Evolutionary conservation across 2,113 vertebrate species (phyloP), one percentile per base, ranked within the genome.

Genomic region (Bothrops jararaca): DNA sequence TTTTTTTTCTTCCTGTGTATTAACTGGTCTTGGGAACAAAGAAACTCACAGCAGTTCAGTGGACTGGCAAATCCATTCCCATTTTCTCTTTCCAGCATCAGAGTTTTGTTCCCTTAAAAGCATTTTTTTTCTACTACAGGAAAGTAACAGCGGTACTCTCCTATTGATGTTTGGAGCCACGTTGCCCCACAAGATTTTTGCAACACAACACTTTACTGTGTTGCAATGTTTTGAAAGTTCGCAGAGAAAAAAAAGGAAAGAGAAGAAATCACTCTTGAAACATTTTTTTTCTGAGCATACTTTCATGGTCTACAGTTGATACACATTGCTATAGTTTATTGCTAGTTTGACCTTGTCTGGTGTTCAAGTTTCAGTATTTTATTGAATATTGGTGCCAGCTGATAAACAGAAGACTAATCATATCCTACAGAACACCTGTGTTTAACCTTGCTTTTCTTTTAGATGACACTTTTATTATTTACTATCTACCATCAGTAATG

Each of bases 391-490:
- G 90, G 56, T 64, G 89, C 74, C 54, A 86, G 88, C n/a, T 93
- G 80, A 93, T 93, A 90, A 93, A 58, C 74, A 29, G 92, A 86
- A 86, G n/a, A 52, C 80, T 90, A 86, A 60, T 93, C 74, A 64
- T 93, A 86, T n/a, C 89, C 80, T 64, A 29, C 23, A 42, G n/a
- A 90, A n/a, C 80, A 93, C 80, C 92, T 86, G 54, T 53, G 74
- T 93, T 93, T 93, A 93, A 90, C 92, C 92, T 90, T 24, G 56
- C 54, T 53, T 90, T 53, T 86, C 24, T 13, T 93, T 86, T 93
- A 42, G 74, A 64, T 93, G 88, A 52, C 92, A 93, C n/a, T 86
- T 90, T 86, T 93, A 93, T 64, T 93, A 90, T 86, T 93, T 86
- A 86, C 34, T 90, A 93, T 90, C 88, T 93, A 90, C 56, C 54